phyloP scores from a whole-genome alignment of 2,113 vertebrate genomes.

The Tichodroma muraria region DNA sequence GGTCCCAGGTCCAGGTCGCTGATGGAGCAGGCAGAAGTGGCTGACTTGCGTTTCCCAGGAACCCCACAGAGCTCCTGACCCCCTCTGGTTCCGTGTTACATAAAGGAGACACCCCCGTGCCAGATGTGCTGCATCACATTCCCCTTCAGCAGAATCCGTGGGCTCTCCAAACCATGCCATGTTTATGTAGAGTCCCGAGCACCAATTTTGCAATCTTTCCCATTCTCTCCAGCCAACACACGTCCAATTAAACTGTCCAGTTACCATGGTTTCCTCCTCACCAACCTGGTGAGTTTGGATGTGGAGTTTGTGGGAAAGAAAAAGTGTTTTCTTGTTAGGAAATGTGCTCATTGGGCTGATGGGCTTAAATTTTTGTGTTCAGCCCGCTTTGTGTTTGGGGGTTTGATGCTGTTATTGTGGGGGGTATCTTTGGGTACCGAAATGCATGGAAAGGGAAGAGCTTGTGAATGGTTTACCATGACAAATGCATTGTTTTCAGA shows the following conservation, averaged over 20 bases:
- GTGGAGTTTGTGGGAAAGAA: not conserved
- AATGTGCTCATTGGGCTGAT: not conserved
- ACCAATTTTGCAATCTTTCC: slow-evolving; percentile 17
- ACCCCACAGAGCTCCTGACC: not conserved
- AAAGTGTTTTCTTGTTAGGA: not conserved
- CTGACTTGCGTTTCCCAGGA: not conserved
- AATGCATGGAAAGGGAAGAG: not conserved
- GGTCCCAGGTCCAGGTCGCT: not conserved
- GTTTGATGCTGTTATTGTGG: not conserved
- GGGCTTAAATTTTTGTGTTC: not conserved
- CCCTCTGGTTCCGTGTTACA: not conserved
- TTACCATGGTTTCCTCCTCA: slow-evolving; percentile 45
- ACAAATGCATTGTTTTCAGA: slow-evolving; percentile 41
- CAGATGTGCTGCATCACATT: not conserved
- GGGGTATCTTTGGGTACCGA: not conserved
- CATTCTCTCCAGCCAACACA: slow-evolving; percentile 1
- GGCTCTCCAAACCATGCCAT: not conserved
- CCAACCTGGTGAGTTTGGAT: not conserved
- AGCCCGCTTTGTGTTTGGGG: not conserved
- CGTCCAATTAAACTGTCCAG: slow-evolving; percentile 4
- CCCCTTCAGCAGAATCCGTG: not conserved
- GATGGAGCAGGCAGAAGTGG: not conserved
- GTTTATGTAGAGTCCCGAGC: not conserved
- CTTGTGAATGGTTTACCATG: not conserved
- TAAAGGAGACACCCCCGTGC: not conserved